Evolutionary conservation across 2,888 invertebrate species (phyloP), one percentile per base, ranked within the genome.

Genomic region (Thereva unica): DNA sequence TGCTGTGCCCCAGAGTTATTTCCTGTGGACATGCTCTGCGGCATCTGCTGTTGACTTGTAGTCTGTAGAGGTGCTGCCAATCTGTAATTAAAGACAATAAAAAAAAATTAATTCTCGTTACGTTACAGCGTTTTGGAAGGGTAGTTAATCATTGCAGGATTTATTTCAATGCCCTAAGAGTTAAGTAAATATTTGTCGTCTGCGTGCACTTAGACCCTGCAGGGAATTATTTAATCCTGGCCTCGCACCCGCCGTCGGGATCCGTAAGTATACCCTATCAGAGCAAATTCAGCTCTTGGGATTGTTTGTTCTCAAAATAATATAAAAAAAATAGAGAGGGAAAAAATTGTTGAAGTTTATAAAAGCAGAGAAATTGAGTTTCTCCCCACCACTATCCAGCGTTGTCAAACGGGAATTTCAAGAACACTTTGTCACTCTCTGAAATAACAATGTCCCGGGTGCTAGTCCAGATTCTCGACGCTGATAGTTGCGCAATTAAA

Each of bases 1-100:
- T 87, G 88, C 69, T 83, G 82, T 69, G 86, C 87, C 74, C 84
- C 85, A 78, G 87, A 85, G 74, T 87, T 87, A 76, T 83, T 82
- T 75, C 86, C 86, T 76, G 87, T 85, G 83, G 87, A 85, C 75
- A 84, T 81, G 76, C 84, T 83, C 76, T 81, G 81, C 72, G 80
- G 77, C 77, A 80, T 78, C 76, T 80, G 81, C 73, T 80, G 80
- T 76, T 76, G 80, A 75, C 78, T 76, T 65, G 74, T 73, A 71
- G 74, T 73, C 69, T 77, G 77, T 74, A 78, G 75, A 71, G 81
- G 78, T 44, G 71, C 70, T 34, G 67, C 79, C 76, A 81, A 75
- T 76, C 81, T 81, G 73, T n/a, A 71, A 74, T 56, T 64, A 50
- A 68, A 66, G 53, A 67, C 66, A 66, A 38, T 65, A 66, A 55